These are phyloP conservation scores for Chaetorhynchus papuensis DNA, from an alignment of 2,113 vertebrate genomes.

Conservation along the genomic window DNA sequence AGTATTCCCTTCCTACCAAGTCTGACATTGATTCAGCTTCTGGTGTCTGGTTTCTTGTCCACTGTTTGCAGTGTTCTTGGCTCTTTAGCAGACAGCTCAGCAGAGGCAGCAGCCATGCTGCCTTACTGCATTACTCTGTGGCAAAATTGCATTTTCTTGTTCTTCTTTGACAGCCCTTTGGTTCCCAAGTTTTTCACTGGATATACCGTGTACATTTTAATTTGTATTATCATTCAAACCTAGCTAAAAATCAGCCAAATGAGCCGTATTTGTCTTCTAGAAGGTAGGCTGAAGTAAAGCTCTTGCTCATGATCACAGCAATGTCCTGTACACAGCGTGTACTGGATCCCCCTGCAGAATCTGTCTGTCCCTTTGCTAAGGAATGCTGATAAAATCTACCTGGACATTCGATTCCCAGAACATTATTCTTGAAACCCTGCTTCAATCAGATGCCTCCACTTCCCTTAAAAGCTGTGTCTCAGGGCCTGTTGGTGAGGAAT, in stretches of 20 bases:
- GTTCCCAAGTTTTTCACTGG: neutral
- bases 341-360: neutral
- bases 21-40: neutral
- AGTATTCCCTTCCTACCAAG: neutral
- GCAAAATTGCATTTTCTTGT: neutral
- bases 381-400: neutral
- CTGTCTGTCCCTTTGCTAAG: neutral
- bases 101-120: neutral
- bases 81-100: neutral
- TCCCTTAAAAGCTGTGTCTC: neutral
- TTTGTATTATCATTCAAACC: neutral
- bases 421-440: neutral
- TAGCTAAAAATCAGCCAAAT: neutral
- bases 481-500: neutral
- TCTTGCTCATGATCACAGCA: neutral
- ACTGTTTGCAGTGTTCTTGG: neutral
- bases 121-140: neutral
- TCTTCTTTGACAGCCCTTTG: neutral
- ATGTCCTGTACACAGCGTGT: rapidly evolving
- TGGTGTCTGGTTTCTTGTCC: neutral
- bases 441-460: neutral
- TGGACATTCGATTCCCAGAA: neutral
- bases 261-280: neutral
- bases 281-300: neutral
- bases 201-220: neutral